Evolutionary conservation across 2,113 vertebrate genomes (phyloP), one percentile per base, ranked within the genome.

Genomic region (Anas platyrhynchos): DNA sequence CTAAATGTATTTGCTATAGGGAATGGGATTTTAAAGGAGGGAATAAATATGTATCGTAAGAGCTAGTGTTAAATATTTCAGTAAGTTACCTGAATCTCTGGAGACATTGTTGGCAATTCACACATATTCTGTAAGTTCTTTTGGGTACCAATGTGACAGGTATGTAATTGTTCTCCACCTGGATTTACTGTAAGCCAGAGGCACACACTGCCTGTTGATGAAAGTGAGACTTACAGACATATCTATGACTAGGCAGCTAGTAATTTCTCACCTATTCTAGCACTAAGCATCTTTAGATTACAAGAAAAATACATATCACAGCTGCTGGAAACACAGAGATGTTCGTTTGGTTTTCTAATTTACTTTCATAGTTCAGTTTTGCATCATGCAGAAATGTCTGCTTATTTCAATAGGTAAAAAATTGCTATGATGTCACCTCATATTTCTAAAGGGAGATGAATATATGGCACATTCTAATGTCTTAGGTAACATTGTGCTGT

Each of bases 1-100:
- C 41, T 93, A 88, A 95, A 88, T 79, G 16, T 76, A 72, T 93
- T 95, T 94, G 38, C 86, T 92, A n/a, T 73, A 32, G 69, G 68
- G 58, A 93, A 91, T 78, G 58, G 76, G 69, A 65, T 66, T 95
- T 95, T 86, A 82, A 89, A 82, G 16, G 27, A 75, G 65, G 73
- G 82, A 92, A 94, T 86, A 94, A 92, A 92, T 92, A 89, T 43
- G 48, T 22, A n/a, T 44, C 7, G 2, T 63, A 86, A 72, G 38
- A 90, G 44, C 41, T 81, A 75, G 26, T 66, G 18, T 44, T 88
- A 93, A 91, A 68, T 82, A 81, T 86, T 95, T 92, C 83, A 86
- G 31, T 79, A 78, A 83, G 88, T 65, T 89, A 86, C 38, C 18
- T 76, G 80, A 88, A 76, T 43, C 73, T 84, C 86, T 84, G 23